A percentile compares a stretch with the other conserved stretches of the same genome.
Conservation (phyloP, 2,113 vertebrate genomes). For the Zosterops hypoxanthus region DNA sequence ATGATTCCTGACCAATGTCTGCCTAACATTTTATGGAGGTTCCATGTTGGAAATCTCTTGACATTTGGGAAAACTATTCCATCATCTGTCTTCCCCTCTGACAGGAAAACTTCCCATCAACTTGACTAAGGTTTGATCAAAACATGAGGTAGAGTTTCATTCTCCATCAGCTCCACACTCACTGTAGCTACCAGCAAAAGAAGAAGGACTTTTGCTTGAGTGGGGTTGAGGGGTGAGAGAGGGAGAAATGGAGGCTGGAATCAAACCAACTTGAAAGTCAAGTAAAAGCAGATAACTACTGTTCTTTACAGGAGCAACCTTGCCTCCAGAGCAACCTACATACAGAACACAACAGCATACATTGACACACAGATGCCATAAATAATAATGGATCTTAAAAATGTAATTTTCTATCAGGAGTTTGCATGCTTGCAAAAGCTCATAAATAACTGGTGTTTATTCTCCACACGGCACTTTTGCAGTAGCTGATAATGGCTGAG, state of each 20-base stretch:
- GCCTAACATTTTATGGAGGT: neutral
- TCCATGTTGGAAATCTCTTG: neutral
- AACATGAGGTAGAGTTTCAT: neutral
- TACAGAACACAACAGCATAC: neutral
- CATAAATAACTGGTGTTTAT: constrained; percentile 72
- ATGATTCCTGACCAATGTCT: neutral
- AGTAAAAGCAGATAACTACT: neutral
- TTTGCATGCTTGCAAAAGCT: constrained; percentile 42
- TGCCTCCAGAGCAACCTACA: neutral
- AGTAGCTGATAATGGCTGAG: constrained; percentile 68
- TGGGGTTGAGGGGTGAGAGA: rapidly evolving
- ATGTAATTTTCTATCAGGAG: constrained; percentile 68
- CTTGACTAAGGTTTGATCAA: neutral
- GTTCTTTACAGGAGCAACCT: neutral
- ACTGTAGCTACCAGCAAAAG: neutral
- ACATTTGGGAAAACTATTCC: neutral
- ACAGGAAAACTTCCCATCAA: neutral
- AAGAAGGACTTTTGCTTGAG: neutral
- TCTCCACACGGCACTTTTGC: constrained; percentile 59
- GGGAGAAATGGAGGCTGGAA: neutral
- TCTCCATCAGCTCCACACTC: neutral
- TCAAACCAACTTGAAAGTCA: neutral
- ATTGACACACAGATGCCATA: neutral
- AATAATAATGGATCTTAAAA: constrained; percentile 53
- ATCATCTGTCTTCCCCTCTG: neutral